Evolutionary conservation across 2,113 vertebrate species (phyloP).

Genomic region (Sinocyclocheilus grahami): DNA sequence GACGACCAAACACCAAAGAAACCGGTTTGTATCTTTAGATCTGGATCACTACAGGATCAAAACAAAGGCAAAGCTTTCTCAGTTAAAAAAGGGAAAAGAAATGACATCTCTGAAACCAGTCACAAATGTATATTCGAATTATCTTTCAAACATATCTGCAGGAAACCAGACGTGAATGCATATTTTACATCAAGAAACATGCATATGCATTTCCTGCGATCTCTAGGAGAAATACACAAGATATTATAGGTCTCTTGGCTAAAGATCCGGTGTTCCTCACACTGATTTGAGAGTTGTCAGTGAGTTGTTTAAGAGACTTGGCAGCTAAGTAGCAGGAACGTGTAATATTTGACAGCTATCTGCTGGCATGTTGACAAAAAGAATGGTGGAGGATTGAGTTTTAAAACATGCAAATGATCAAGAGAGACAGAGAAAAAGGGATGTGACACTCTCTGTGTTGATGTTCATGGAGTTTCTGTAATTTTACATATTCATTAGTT

Average conservation of each 20-base stretch:
- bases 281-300: slow-evolving; percentile 55
- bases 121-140: slow-evolving; percentile 67
- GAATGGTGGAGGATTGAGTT: slow-evolving; percentile 36
- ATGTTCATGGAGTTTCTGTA: not conserved
- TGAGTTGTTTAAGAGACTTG: slow-evolving; percentile 61
- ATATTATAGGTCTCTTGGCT: slow-evolving; percentile 4
- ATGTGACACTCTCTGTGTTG: not conserved
- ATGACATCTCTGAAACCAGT: slow-evolving; percentile 43
- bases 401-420: slow-evolving; percentile 47
- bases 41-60: slow-evolving; percentile 20
- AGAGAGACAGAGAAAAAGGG: slow-evolving; percentile 19
- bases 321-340: slow-evolving; percentile 64
- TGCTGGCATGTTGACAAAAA: slow-evolving; percentile 63
- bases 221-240: slow-evolving; percentile 33
- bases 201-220: slow-evolving; percentile 1
- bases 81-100: slow-evolving; percentile 44
- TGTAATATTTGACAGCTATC: slow-evolving; percentile 67
- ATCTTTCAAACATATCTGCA: slow-evolving; percentile 37
- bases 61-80: slow-evolving; percentile 53
- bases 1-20: not conserved
- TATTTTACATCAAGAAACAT: slow-evolving; percentile 27
- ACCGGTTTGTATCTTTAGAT: slow-evolving; percentile 35
- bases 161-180: slow-evolving; percentile 48
- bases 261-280: slow-evolving; percentile 46
- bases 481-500: not conserved